Evolutionary conservation across 2,797 vertebrate species (phyloP).

Genomic region (Anguilla pacifica): DNA sequence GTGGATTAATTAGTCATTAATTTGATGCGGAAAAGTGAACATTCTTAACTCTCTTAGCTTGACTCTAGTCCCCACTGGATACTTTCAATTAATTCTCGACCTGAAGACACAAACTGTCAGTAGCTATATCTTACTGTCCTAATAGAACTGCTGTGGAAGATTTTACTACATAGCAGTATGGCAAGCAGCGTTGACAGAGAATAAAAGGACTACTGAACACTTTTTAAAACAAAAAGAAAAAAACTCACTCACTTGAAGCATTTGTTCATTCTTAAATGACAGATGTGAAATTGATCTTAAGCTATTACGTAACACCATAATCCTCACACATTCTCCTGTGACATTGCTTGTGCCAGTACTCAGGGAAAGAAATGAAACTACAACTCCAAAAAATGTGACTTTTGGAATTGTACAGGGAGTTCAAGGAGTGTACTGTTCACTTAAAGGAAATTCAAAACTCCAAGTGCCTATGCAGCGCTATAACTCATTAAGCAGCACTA

Average conservation of each 20-base stretch:
- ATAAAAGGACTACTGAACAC: background rate
- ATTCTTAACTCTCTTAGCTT: background rate
- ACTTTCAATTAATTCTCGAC: conserved; percentile 18
- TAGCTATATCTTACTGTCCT: background rate
- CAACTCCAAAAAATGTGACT: background rate
- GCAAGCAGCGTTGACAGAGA: background rate
- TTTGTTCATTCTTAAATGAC: background rate
- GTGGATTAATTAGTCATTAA: conserved; percentile 29
- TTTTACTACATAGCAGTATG: background rate
- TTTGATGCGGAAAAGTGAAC: conserved; percentile 26
- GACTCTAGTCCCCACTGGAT: background rate
- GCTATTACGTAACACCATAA: background rate
- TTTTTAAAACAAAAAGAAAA: background rate
- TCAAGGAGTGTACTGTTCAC: background rate
- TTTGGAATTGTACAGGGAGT: background rate
- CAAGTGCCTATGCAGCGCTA: background rate
- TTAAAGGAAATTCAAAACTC: background rate
- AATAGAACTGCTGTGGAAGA: background rate
- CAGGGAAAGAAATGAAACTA: background rate
- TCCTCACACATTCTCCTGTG: background rate
- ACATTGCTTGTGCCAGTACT: background rate
- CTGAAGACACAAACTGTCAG: conserved; percentile 7
- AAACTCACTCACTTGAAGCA: background rate
- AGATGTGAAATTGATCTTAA: background rate
- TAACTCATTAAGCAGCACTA: background rate